phyloP scores from a whole-genome alignment of 1,140 invertebrate species.

The Portunus trituberculatus region DNA sequence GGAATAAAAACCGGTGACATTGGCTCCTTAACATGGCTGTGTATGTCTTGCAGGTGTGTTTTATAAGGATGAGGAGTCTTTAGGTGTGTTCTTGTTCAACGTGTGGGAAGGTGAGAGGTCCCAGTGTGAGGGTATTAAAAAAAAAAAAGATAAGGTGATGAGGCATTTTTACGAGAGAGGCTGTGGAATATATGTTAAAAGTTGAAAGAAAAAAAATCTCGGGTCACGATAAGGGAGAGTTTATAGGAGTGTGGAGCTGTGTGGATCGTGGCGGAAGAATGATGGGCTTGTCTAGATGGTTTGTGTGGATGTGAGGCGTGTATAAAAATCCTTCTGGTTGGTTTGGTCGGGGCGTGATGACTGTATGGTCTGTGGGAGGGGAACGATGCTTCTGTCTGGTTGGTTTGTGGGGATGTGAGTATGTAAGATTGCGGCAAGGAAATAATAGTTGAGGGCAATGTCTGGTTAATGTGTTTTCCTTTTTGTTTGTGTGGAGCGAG shows the following conservation, averaged over 20 bases:
- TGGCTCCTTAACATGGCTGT: no score
- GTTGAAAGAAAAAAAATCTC: no score
- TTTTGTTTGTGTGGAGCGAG: no score
- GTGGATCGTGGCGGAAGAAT: background rate
- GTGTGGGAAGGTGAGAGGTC: no score
- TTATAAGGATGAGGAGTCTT: no score
- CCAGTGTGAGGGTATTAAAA: no score
- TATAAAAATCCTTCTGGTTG: background rate
- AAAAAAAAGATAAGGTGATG: no score
- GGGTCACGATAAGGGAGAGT: background rate
- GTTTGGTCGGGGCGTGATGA: background rate
- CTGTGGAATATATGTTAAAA: no score
- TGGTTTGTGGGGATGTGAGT: background rate
- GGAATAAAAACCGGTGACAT: background rate
- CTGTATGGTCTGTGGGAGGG: background rate
- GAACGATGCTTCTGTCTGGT: background rate
- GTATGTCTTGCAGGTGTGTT: no score
- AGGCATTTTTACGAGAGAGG: no score
- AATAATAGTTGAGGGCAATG: background rate
- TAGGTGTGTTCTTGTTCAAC: no score
- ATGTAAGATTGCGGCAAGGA: background rate
- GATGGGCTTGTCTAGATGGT: background rate
- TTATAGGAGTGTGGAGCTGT: background rate
- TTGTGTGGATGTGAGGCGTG: background rate
- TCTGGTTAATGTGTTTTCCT: background rate